A percentile compares a stretch with the other conserved stretches of the same genome.
phyloP scores from a whole-genome alignment of 2,888 invertebrate species.

The Spisula subtruncata region DNA sequence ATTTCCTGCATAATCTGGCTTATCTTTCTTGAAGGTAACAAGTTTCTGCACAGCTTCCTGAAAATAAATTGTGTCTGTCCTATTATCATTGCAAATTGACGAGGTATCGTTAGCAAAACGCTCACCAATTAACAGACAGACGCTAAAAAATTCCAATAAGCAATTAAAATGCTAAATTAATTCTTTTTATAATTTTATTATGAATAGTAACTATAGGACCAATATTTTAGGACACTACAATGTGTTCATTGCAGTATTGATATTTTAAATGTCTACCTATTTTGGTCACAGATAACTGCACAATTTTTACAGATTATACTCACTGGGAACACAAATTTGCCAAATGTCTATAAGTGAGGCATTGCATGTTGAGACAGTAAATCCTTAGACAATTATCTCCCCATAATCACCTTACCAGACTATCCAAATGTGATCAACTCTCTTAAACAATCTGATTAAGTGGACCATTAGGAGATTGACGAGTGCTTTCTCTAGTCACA shows the following conservation, averaged over 20 bases:
- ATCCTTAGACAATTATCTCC: background rate
- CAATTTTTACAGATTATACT: background rate
- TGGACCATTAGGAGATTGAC: background rate
- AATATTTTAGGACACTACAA: no score
- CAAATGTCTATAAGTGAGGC: background rate
- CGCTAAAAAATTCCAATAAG: no score
- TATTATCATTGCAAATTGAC: background rate
- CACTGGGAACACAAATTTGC: background rate
- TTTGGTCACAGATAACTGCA: no score
- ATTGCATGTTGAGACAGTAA: background rate
- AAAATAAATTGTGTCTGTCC: background rate
- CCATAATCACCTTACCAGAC: background rate
- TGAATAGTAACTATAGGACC: no score
- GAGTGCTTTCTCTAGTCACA: background rate
- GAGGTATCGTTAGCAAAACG: no score
- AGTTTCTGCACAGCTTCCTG: constrained; percentile 68
- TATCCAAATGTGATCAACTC: background rate
- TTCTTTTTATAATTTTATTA: no score
- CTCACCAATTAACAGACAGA: no score
- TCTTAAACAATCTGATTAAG: background rate
- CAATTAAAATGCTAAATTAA: no score
- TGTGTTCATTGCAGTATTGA: no score
- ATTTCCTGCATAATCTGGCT: background rate
- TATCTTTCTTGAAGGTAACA: constrained; percentile 27
- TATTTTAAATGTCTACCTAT: no score